Conservation (phyloP, 1,140 invertebrate species). For the Plutomurus gul region DNA sequence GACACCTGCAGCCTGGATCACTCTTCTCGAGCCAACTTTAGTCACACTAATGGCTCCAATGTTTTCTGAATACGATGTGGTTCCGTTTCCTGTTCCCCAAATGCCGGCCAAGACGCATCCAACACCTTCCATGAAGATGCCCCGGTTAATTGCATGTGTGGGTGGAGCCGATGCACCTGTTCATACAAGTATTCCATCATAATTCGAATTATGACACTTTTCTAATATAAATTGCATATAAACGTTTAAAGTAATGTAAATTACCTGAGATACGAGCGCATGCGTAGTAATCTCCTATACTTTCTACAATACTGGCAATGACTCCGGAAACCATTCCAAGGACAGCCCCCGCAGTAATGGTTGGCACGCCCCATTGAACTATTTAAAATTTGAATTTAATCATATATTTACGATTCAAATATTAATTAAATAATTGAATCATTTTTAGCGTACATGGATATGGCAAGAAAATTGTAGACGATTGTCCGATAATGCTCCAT, state of each 20-base stretch:
- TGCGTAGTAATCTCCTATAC: slow-evolving; percentile 86
- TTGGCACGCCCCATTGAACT: slow-evolving; percentile 86
- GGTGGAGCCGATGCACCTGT: slow-evolving; percentile 78
- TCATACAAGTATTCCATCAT: background rate
- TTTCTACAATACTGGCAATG: slow-evolving; percentile 81
- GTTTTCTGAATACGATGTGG: slow-evolving; percentile 87
- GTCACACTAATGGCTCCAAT: slow-evolving; percentile 82
- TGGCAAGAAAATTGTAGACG: slow-evolving; percentile 76
- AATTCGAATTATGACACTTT: background rate
- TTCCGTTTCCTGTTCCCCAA: slow-evolving; percentile 68
- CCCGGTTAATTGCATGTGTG: slow-evolving; percentile 82
- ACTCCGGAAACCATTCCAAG: slow-evolving; percentile 83
- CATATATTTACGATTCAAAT: background rate
- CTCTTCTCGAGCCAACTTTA: slow-evolving; percentile 78
- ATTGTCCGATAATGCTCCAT: slow-evolving; percentile 70
- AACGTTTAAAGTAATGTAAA: background rate
- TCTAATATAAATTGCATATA: background rate
- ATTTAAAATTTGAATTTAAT: background rate
- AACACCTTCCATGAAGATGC: slow-evolving; percentile 80
- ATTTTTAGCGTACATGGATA: slow-evolving; percentile 60
- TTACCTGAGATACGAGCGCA: slow-evolving; percentile 76
- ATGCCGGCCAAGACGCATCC: slow-evolving; percentile 77
- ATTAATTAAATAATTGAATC: background rate
- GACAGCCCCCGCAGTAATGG: slow-evolving; percentile 73
- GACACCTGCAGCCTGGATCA: slow-evolving; percentile 77